A percentile compares a stretch with the other conserved stretches of the same genome.
These are phyloP conservation scores for Ctenopoma multispine DNA, from an alignment of 2,797 vertebrate genomes.

Conservation along the genomic window DNA sequence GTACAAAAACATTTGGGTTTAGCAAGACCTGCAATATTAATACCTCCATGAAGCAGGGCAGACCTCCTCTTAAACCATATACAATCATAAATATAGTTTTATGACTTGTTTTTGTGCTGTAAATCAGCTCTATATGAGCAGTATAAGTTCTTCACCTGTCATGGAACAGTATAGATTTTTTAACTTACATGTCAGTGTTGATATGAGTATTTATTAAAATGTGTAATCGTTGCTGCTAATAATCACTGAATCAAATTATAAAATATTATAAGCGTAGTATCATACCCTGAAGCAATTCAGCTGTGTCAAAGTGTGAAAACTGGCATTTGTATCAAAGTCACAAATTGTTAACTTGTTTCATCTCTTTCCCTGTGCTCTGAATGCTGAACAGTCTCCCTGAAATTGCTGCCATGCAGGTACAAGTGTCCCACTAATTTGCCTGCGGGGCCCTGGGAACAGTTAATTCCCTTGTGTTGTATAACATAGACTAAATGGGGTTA, in stretches of 20 bases:
- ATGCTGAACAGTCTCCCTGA: slow-evolving; percentile 36
- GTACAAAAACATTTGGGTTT: slow-evolving; percentile 58
- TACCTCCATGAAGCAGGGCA: slow-evolving; percentile 40
- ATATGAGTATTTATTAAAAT: not conserved
- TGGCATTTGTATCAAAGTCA: slow-evolving; percentile 31
- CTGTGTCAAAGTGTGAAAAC: slow-evolving; percentile 24
- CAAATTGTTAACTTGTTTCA: slow-evolving; percentile 44
- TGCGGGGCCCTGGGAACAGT: slow-evolving; percentile 38
- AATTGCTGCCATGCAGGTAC: slow-evolving; percentile 52
- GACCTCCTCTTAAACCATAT: slow-evolving; percentile 26
- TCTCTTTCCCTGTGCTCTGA: slow-evolving; percentile 39
- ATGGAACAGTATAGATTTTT: not conserved
- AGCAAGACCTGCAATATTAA: slow-evolving; percentile 66
- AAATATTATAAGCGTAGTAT: not conserved
- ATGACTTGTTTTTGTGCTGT: slow-evolving; percentile 1
- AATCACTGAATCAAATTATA: not conserved
- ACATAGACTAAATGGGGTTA: slow-evolving; percentile 56
- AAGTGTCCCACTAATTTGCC: slow-evolving; percentile 67
- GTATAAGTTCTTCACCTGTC: not conserved
- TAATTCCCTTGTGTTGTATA: slow-evolving; percentile 41
- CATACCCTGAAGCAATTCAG: not conserved
- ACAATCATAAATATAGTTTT: slow-evolving; percentile 28
- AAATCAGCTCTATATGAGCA: slow-evolving; percentile 9
- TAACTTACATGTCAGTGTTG: not conserved
- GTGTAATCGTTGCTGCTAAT: not conserved